Conservation (phyloP, 1,140 invertebrate genomes). For the Mesaphorura yosii region DNA sequence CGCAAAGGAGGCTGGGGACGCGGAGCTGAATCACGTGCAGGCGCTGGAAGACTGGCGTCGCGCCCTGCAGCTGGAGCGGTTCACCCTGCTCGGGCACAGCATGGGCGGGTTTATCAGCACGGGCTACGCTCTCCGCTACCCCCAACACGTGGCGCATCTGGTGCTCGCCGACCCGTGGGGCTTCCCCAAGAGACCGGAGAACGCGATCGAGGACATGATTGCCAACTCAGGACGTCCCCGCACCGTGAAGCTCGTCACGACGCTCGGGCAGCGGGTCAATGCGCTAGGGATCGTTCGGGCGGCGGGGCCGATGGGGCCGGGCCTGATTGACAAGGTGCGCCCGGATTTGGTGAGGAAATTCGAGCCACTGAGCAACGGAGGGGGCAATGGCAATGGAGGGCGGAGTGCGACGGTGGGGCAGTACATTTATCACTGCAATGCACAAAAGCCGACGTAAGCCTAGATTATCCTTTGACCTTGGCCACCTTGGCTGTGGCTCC, state of each 20-base stretch:
- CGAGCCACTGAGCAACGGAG: conserved; percentile 52
- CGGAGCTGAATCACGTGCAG: conserved; percentile 76
- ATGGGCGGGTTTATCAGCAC: conserved; percentile 79
- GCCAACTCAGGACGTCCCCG: not conserved
- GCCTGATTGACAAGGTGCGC: conserved; percentile 66
- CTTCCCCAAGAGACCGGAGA: conserved; percentile 66
- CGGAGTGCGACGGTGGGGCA: conserved; percentile 60
- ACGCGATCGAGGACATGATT: conserved; percentile 31
- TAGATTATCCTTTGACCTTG: too few species aligned
- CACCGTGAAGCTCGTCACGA: not conserved
- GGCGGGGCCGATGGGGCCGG: conserved; percentile 80
- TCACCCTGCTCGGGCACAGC: conserved; percentile 79
- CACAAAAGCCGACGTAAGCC: conserved; percentile 65
- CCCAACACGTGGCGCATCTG: conserved; percentile 62
- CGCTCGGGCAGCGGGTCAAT: conserved; percentile 53
- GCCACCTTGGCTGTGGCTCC: not conserved
- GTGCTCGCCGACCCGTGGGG: conserved; percentile 96
- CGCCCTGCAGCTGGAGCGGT: conserved; percentile 74
- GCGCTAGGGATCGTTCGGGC: conserved; percentile 76
- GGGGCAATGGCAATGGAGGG: too few species aligned
- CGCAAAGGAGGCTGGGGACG: conserved; percentile 60
- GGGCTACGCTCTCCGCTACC: conserved; percentile 54
- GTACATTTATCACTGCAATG: conserved; percentile 94
- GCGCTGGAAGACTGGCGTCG: conserved; percentile 90
- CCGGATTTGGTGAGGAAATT: conserved; percentile 84